Base-by-base conservation (phyloP, 2,113 vertebrate genomes). In the Paracanthobrama guichenoti region DNA sequence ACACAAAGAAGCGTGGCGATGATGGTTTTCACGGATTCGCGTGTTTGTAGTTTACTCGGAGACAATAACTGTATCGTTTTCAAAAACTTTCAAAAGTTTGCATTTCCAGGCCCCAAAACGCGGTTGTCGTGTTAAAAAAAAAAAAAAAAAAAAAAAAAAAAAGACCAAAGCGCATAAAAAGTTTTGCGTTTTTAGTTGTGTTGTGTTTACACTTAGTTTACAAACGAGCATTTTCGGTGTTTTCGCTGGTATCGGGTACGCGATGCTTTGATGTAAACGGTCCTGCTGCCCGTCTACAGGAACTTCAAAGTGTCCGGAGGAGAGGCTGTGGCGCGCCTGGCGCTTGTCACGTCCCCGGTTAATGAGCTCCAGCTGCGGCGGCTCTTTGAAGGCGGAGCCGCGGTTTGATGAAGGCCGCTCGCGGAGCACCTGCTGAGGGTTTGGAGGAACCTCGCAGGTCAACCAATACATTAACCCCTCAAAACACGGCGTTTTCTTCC, bases 351-450 rank as follows among this genome's bases (percentile, higher is more conserved):
- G 35, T 39, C 4, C 35, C 35, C 35, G 67, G 79, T 50, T 88
- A 88, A 89, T 89, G 80, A 89, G 77, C 81, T 82, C 89, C 87
- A 89, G 87, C 88, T 89, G 88, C 28, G 67, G 14, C 3, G 35
- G 53, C 53, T 55, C 53, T 55, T 55, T 55, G 44, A 46, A 46
- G 11, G 10, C 44, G 44, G 11, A 46, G 44, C 44, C 10, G 69
- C 20, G 69, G 85, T 89, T 88, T 89, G 53, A 76, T 66, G 83
- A 69, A 72, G 82, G 69, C 69, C 66, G 66, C 2, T 7, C 60
- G 64, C 83, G 66, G 74, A 75, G 85, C 85, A 87, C 86, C 86
- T 87, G 86, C 86, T 83, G 82, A 55, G 18, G 53, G 53, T 7
- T 20, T 7, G 12, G 53, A 18, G 53, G 53, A 79, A 50, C 67